Conservation (phyloP, 1,140 invertebrate genomes). For the Zelostemma sp. region DNA sequence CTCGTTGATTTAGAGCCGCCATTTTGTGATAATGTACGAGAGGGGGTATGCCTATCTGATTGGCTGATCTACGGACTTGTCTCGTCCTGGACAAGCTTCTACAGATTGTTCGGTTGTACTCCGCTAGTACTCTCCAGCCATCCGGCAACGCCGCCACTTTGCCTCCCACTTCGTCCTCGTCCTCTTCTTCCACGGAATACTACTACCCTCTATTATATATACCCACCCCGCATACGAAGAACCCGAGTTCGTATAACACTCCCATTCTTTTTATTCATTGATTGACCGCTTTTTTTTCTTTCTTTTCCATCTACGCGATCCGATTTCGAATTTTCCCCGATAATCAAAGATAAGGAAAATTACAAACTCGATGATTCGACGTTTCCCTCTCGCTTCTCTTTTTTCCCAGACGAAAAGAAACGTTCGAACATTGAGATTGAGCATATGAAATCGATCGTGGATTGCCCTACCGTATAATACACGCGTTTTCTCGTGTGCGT, state of each 20-base stretch:
- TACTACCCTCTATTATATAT: constrained; percentile 3
- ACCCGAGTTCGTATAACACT: too few species aligned
- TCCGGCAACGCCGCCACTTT: constrained; percentile 57
- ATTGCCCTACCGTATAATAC: too few species aligned
- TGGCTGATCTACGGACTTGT: constrained; percentile 70
- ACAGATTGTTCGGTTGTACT: constrained; percentile 70
- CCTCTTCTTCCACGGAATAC: neutral
- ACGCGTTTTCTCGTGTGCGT: too few species aligned
- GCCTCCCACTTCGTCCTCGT: constrained; percentile 37
- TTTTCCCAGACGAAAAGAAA: too few species aligned
- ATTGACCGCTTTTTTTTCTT: neutral
- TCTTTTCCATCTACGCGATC: too few species aligned
- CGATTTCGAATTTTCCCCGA: neutral
- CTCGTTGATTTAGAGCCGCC: constrained; percentile 70
- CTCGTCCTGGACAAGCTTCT: constrained; percentile 69
- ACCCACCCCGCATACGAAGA: constrained; percentile 20
- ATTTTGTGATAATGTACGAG: constrained; percentile 70
- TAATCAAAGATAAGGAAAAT: too few species aligned
- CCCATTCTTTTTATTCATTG: neutral
- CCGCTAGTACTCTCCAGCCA: constrained; percentile 59
- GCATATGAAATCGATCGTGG: too few species aligned
- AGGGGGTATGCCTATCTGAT: constrained; percentile 69
- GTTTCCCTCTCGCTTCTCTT: too few species aligned
- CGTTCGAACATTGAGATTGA: too few species aligned
- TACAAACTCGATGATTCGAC: too few species aligned